Conservation (phyloP, 2,113 vertebrate genomes). For the Capra hircus region DNA sequence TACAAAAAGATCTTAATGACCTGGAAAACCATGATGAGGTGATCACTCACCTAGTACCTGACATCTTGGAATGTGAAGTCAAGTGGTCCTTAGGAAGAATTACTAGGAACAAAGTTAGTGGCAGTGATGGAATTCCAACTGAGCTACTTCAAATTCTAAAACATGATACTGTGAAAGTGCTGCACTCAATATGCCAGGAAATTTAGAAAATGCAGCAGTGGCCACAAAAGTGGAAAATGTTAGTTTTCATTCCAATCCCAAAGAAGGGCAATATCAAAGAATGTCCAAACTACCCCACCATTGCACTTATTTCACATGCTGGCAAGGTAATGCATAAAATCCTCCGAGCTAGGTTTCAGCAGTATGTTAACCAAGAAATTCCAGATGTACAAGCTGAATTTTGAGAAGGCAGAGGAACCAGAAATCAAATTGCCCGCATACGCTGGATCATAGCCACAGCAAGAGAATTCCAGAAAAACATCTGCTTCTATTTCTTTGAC, state of each 20-base stretch:
- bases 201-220: background rate
- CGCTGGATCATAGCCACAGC: rapidly evolving
- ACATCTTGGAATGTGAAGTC: background rate
- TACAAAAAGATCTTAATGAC: background rate
- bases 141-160: background rate
- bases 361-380: background rate
- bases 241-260: background rate
- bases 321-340: background rate
- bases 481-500: background rate
- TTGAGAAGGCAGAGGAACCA: background rate
- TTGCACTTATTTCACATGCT: background rate
- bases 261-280: background rate
- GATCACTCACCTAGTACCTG: background rate
- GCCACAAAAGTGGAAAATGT: background rate
- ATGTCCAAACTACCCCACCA: background rate
- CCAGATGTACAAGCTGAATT: background rate
- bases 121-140: background rate
- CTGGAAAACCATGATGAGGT: background rate
- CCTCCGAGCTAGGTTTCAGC: background rate
- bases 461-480: background rate
- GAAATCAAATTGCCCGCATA: background rate
- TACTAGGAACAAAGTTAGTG: background rate
- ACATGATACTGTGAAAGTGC: background rate
- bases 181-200: background rate
- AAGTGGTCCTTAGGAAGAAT: background rate